phyloP scores from a whole-genome alignment of 2,113 vertebrate genomes.

The Xiphorhynchus elegans region DNA sequence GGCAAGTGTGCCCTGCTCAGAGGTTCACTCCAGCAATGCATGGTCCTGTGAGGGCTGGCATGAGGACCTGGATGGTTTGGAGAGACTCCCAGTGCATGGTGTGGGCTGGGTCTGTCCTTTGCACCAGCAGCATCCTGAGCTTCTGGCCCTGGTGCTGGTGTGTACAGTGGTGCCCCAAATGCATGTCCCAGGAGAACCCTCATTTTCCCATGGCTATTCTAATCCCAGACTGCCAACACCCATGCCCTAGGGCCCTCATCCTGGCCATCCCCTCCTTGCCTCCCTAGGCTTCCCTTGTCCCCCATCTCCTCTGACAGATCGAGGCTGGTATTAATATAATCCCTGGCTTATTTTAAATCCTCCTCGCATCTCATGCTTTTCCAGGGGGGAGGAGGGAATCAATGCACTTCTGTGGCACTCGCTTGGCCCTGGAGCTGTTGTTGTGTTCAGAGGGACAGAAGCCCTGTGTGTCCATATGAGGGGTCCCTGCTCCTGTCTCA shows the following conservation, averaged over 20 bases:
- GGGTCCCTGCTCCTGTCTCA: fast-evolving
- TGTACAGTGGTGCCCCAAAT: fast-evolving
- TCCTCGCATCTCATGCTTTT: not conserved
- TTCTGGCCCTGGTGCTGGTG: not conserved
- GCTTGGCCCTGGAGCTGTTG: not conserved
- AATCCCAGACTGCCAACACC: not conserved
- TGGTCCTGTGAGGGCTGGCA: not conserved
- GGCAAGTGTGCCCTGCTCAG: not conserved
- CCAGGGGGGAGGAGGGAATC: not conserved
- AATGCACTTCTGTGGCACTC: not conserved
- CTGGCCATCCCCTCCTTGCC: not conserved
- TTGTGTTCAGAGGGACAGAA: not conserved
- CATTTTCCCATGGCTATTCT: fast-evolving
- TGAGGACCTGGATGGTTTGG: fast-evolving
- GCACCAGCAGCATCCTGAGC: not conserved
- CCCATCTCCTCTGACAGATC: not conserved
- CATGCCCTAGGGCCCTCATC: fast-evolving
- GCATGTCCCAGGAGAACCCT: not conserved
- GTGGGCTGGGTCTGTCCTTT: fast-evolving
- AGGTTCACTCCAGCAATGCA: fast-evolving
- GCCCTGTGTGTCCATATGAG: fast-evolving
- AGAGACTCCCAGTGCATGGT: fast-evolving
- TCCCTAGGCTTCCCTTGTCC: not conserved
- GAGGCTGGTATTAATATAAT: conserved; percentile 12
- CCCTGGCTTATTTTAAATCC: conserved; percentile 29